Percentiles rank a stretch among this genome's conserved stretches.
Evolutionary conservation across 2,888 invertebrate genomes (phyloP).

Genomic region (Chorisops tibialis): DNA sequence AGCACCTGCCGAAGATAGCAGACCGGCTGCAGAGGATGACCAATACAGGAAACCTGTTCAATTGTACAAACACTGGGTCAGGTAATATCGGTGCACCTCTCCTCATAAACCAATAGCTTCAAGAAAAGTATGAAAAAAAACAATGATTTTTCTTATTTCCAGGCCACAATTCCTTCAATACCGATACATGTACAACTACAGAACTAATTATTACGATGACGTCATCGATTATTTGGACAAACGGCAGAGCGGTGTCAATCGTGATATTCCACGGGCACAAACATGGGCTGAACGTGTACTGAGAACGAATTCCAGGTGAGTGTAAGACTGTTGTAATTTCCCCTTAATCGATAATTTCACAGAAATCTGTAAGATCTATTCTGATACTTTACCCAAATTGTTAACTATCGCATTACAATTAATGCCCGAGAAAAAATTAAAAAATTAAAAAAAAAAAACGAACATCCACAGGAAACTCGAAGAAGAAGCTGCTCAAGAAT

Average conservation of each 20-base stretch:
- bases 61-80: constrained; percentile 76
- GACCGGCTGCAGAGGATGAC: constrained; percentile 53
- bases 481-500: neutral
- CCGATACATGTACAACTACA: constrained; percentile 78
- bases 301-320: constrained; percentile 60
- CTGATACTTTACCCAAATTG: no score
- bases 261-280: constrained; percentile 74
- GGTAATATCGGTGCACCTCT: constrained; percentile 52
- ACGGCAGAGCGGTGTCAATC: constrained; percentile 63
- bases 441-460: no score
- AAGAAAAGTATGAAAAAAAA: neutral
- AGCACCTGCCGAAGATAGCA: constrained; percentile 52
- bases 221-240: constrained; percentile 79
- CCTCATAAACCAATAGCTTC: neutral
- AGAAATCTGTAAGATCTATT: no score
- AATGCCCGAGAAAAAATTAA: no score
- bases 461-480: constrained; percentile 9
- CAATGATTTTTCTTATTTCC: constrained; percentile 39
- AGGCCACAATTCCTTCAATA: constrained; percentile 79
- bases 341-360: no score
- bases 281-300: constrained; percentile 83
- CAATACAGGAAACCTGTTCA: constrained; percentile 66
- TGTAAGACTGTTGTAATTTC: no score
- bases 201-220: constrained; percentile 82
- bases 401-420: no score